Percentiles rank a stretch among this genome's conserved stretches.
Conservation (phyloP, 92 coral and sea anemone species). For the Pocillopora meandrina region DNA sequence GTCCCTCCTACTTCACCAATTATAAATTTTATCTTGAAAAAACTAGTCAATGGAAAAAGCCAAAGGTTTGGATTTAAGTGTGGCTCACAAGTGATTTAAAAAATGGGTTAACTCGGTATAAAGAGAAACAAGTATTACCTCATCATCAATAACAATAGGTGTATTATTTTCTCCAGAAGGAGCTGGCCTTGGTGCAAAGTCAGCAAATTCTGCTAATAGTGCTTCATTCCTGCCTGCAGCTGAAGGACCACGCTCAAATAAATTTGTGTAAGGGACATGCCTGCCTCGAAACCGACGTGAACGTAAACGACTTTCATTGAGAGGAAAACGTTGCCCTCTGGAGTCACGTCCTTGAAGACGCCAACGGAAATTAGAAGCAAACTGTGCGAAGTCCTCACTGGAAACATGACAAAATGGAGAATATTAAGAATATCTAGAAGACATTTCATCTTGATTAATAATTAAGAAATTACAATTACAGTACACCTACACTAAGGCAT, state of each 20-base stretch:
- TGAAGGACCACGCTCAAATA: constrained; percentile 31
- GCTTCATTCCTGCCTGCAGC: constrained; percentile 16
- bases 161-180: constrained; percentile 17
- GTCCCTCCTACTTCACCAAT: too few relatives aligned
- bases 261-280: constrained; percentile 32
- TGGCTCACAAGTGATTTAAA: too few relatives aligned
- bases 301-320: constrained; percentile 30
- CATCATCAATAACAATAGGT: constrained; percentile 44
- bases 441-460: too few relatives aligned
- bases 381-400: constrained; percentile 54
- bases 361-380: constrained; percentile 41
- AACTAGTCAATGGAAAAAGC: too few relatives aligned
- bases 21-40: too few relatives aligned
- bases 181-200: constrained; percentile 33
- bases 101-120: neutral
- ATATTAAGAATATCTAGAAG: neutral
- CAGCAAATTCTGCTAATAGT: constrained; percentile 22
- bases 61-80: too few relatives aligned
- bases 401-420: neutral
- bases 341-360: constrained; percentile 23
- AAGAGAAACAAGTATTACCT: neutral
- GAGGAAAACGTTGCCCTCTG: constrained; percentile 23
- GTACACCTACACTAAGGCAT: too few relatives aligned
- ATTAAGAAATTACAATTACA: too few relatives aligned
- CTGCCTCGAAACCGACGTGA: constrained; percentile 39